Evolutionary conservation across 2,797 vertebrate genomes (phyloP).

Genomic region (Scolopax rusticola): DNA sequence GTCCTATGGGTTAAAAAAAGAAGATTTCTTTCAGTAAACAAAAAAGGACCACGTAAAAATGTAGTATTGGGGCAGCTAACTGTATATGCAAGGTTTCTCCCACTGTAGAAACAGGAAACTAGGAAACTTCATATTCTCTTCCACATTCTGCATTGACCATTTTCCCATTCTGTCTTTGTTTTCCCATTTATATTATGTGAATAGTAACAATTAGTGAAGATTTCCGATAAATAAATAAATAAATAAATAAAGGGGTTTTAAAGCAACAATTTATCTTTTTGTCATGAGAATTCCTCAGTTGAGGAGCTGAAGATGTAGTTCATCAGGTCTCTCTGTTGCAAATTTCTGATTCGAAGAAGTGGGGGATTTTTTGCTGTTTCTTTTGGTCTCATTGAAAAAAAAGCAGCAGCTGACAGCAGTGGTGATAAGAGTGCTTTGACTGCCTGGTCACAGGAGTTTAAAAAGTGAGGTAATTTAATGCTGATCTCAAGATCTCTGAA

Average conservation of each 20-base stretch:
- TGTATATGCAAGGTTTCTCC: background rate
- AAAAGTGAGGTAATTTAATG: background rate
- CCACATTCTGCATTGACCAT: background rate
- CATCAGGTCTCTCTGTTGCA: background rate
- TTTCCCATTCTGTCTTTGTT: background rate
- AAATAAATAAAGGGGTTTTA: background rate
- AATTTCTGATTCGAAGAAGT: background rate
- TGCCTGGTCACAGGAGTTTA: background rate
- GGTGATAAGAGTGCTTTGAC: background rate
- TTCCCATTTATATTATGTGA: background rate
- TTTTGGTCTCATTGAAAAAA: background rate
- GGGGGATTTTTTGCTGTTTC: background rate
- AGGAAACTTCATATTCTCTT: background rate
- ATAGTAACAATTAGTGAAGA: background rate
- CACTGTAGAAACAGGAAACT: background rate
- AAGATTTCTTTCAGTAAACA: background rate
- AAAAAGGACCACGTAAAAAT: background rate
- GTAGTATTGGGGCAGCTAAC: background rate
- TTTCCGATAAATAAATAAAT: background rate
- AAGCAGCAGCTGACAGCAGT: background rate
- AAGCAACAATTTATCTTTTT: background rate
- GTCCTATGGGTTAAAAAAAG: background rate
- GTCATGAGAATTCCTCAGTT: background rate
- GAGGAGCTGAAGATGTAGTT: background rate
- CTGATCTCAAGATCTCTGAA: background rate